Percentiles rank a stretch among this genome's conserved stretches.
Conservation (phyloP, 2,888 invertebrate species). For the Ptilodon capucinus region DNA sequence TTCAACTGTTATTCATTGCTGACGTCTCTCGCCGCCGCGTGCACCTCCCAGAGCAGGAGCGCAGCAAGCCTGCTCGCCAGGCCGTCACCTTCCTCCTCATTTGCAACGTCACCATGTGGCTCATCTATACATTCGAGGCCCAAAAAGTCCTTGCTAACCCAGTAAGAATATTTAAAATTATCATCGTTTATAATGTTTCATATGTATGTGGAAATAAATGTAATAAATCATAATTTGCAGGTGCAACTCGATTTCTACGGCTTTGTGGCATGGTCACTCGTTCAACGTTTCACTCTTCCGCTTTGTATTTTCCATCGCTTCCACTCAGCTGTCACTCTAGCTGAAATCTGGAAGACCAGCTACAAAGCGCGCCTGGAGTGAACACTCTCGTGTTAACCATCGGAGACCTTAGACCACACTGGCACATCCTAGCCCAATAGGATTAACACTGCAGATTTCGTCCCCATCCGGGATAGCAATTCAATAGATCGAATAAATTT, state of each 20-base stretch:
- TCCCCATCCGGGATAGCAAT: constrained; percentile 77
- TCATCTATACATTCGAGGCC: constrained; percentile 97
- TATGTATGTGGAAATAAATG: background rate
- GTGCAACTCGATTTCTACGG: constrained; percentile 96
- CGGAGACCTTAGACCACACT: constrained; percentile 48
- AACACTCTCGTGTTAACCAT: constrained; percentile 49
- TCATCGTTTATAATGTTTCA: too few relatives aligned
- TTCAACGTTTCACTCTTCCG: constrained; percentile 95
- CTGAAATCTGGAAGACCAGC: constrained; percentile 98
- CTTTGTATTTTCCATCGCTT: constrained; percentile 98
- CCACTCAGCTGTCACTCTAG: constrained; percentile 96
- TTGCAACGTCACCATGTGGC: constrained; percentile 98
- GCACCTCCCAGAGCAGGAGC: constrained; percentile 94
- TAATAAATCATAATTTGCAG: constrained; percentile 45
- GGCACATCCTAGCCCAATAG: constrained; percentile 45
- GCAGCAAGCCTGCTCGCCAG: constrained; percentile 97
- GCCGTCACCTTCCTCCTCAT: constrained; percentile 97
- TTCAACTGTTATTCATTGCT: constrained; percentile 96
- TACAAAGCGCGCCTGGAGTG: constrained; percentile 95
- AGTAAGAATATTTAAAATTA: constrained; percentile 78
- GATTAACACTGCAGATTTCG: constrained; percentile 60
- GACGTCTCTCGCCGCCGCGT: constrained; percentile 96
- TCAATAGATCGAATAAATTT: constrained; percentile 64
- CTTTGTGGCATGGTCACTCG: constrained; percentile 95
- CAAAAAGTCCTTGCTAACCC: constrained; percentile 97